Evolutionary conservation across 2,888 invertebrate species (phyloP).

Genomic region (Danaus chrysippus): DNA sequence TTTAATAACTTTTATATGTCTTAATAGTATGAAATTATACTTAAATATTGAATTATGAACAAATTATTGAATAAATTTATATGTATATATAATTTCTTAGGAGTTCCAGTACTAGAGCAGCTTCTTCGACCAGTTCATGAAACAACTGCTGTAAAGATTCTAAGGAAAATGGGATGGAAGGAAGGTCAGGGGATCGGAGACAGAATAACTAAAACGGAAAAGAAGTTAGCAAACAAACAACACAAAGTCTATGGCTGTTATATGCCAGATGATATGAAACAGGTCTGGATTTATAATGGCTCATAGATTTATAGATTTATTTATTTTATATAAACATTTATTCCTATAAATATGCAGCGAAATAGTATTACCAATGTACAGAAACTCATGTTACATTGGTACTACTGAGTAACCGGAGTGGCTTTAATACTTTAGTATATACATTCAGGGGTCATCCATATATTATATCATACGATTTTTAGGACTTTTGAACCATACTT

Average conservation of each 20-base stretch:
- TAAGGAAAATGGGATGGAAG: conserved; percentile 95
- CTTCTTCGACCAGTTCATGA: conserved; percentile 87
- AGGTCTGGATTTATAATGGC: conserved; percentile 39
- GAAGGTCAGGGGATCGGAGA: conserved; percentile 91
- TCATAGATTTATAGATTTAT: conserved; percentile 1
- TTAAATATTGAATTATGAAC: too few relatives aligned
- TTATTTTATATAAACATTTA: not conserved
- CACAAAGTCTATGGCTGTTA: conserved; percentile 70
- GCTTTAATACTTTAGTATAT: too few relatives aligned
- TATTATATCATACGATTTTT: too few relatives aligned
- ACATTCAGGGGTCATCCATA: too few relatives aligned
- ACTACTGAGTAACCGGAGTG: too few relatives aligned
- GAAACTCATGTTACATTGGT: too few relatives aligned
- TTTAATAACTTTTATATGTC: too few relatives aligned
- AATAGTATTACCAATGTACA: too few relatives aligned
- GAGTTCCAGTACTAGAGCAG: conserved; percentile 84
- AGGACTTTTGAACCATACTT: too few relatives aligned
- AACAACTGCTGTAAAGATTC: conserved; percentile 91
- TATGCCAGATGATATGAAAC: conserved; percentile 62
- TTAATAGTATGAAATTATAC: too few relatives aligned
- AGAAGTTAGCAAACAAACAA: conserved; percentile 50
- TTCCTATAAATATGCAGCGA: too few relatives aligned
- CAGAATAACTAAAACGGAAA: conserved; percentile 60
- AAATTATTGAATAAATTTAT: too few relatives aligned
- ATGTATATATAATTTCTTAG: conserved; percentile 41